A percentile compares a stretch with the other conserved stretches of the same genome.
phyloP scores from a whole-genome alignment of 1,140 invertebrate species.

The Drosophila virilis region DNA sequence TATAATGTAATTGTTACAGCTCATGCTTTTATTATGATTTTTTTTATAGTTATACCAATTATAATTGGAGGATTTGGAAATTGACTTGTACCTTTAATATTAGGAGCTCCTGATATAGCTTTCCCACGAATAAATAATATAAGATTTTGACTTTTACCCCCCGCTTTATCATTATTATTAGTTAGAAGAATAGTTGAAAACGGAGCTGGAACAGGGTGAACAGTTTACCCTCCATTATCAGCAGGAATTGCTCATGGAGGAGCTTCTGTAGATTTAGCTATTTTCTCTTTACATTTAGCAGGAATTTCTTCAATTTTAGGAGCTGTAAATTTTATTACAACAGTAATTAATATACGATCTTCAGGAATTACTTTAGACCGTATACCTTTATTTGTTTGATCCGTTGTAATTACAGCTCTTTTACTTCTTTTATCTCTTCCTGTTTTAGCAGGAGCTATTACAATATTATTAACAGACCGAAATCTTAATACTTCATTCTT shows the following conservation, averaged over 20 bases:
- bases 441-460: constrained; percentile 90
- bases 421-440: constrained; percentile 88
- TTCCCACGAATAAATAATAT: constrained; percentile 92
- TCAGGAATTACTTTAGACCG: constrained; percentile 85
- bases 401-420: constrained; percentile 88
- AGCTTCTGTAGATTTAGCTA: constrained; percentile 87
- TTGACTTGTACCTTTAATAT: constrained; percentile 90
- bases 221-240: constrained; percentile 89
- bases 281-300: constrained; percentile 89
- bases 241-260: constrained; percentile 86
- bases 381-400: constrained; percentile 88
- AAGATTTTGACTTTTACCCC: constrained; percentile 90
- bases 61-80: constrained; percentile 92
- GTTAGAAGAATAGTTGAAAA: constrained; percentile 86
- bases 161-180: constrained; percentile 87
- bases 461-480: constrained; percentile 87
- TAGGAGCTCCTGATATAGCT: constrained; percentile 90
- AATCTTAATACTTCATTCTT: constrained; percentile 29
- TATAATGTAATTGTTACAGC: constrained; percentile 90
- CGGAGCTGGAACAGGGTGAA: constrained; percentile 88
- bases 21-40: constrained; percentile 92
- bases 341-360: constrained; percentile 86
- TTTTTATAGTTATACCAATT: constrained; percentile 91
- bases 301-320: constrained; percentile 89
- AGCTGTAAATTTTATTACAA: constrained; percentile 88